Conservation (phyloP, 2,113 vertebrate species). For the Burhinus oedicnemus region DNA sequence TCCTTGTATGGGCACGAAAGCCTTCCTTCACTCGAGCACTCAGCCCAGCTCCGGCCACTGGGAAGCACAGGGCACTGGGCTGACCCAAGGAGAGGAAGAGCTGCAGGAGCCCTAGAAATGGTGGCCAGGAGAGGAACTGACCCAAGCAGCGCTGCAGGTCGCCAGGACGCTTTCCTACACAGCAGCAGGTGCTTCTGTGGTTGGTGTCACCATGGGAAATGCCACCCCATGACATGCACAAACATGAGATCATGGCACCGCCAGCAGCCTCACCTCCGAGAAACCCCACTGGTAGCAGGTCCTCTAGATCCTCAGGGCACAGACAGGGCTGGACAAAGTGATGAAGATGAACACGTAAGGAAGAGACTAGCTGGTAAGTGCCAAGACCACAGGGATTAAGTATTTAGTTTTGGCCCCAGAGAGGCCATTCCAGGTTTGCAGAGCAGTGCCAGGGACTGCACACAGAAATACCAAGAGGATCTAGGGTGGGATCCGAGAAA, state of each 20-base stretch:
- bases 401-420: not conserved
- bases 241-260: fast-evolving
- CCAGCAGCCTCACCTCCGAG: not conserved
- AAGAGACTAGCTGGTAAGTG: not conserved
- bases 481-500: not conserved
- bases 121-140: not conserved
- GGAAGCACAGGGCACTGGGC: not conserved
- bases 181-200: not conserved
- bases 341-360: not conserved
- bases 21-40: not conserved
- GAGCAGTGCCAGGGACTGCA: not conserved
- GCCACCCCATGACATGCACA: fast-evolving
- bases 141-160: not conserved
- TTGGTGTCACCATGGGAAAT: not conserved
- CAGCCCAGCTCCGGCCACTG: not conserved
- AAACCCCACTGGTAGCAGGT: not conserved
- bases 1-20: fast-evolving
- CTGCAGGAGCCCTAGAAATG: not conserved
- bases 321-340: not conserved
- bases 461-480: not conserved
- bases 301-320: not conserved
- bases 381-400: not conserved
- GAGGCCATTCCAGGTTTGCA: not conserved
- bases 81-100: not conserved
- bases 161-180: not conserved